These are phyloP conservation scores for Syngnathus floridae DNA, from an alignment of 2,113 vertebrate genomes.

Conservation along the genomic window DNA sequence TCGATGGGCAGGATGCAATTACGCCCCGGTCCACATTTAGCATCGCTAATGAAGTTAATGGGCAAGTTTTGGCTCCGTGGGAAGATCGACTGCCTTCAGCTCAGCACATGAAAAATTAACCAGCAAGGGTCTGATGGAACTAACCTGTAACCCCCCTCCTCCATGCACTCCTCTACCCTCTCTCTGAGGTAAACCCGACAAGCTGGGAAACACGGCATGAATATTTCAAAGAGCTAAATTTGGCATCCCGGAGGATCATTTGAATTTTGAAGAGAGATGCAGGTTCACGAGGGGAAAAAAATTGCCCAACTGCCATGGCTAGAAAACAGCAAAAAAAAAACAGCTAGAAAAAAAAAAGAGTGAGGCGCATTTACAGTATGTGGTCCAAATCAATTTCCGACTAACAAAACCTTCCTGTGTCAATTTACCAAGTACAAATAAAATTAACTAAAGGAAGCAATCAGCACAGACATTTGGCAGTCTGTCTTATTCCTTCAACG, in stretches of 20 bases:
- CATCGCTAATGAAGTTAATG: neutral
- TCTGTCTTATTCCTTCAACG: slow-evolving; percentile 22
- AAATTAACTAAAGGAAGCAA: slow-evolving; percentile 34
- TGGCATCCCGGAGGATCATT: slow-evolving; percentile 44
- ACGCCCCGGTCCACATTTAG: neutral
- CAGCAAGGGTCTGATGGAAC: slow-evolving; percentile 18
- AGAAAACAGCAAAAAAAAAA: neutral
- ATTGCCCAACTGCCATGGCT: slow-evolving; percentile 5
- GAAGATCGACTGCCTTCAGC: slow-evolving; percentile 11
- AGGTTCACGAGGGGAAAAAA: too few relatives aligned
- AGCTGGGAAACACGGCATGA: slow-evolving; percentile 47
- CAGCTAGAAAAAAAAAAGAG: neutral
- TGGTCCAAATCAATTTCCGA: too few relatives aligned
- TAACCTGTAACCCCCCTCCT: slow-evolving; percentile 35
- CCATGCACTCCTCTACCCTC: too few relatives aligned
- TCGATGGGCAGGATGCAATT: neutral
- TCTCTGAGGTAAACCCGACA: slow-evolving; percentile 34
- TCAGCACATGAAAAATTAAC: slow-evolving; percentile 40
- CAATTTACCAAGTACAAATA: slow-evolving; percentile 33
- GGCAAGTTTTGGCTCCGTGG: neutral
- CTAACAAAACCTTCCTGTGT: slow-evolving; percentile 7
- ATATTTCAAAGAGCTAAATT: slow-evolving; percentile 67
- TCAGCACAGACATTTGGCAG: slow-evolving; percentile 33
- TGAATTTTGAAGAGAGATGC: slow-evolving; percentile 45
- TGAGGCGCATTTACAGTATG: too few relatives aligned